phyloP scores from a whole-genome alignment of 2,113 vertebrate species.

The Psephotus haematonotus region DNA sequence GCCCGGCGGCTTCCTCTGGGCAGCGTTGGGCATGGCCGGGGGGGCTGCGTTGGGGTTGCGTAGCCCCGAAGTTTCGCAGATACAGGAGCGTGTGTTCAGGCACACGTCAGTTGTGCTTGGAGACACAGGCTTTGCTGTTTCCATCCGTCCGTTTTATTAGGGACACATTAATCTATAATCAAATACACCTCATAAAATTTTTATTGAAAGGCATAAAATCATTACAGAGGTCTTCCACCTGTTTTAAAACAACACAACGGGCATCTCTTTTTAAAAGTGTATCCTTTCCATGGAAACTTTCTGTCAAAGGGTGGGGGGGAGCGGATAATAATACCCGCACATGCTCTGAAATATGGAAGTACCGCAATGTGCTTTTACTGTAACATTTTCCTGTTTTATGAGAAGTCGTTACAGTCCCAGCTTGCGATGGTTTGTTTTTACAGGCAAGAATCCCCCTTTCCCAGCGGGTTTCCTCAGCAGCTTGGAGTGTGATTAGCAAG shows the following conservation, averaged over 20 bases:
- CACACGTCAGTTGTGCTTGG: constrained; percentile 34
- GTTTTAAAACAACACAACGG: constrained; percentile 80
- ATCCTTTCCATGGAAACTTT: constrained; percentile 45
- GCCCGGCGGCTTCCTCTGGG: background rate
- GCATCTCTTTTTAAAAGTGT: constrained; percentile 24
- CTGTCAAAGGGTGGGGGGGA: background rate
- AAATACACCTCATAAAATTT: constrained; percentile 99
- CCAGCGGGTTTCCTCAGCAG: constrained; percentile 59
- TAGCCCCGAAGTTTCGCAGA: background rate
- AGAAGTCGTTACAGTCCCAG: constrained; percentile 64
- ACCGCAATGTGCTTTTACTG: constrained; percentile 66
- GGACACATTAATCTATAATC: constrained; percentile 95
- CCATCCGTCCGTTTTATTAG: constrained; percentile 90
- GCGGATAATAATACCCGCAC: constrained; percentile 3
- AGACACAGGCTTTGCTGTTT: constrained; percentile 73
- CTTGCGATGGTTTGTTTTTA: constrained; percentile 64
- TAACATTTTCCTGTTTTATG: constrained; percentile 65
- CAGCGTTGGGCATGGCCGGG: accelerated
- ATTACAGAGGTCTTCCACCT: constrained; percentile 91
- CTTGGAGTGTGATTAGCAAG: constrained; percentile 52
- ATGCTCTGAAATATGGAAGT: constrained; percentile 62
- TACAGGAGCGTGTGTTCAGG: constrained; percentile 10
- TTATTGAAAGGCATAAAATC: constrained; percentile 98
- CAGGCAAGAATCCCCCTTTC: constrained; percentile 59
- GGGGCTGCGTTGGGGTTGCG: background rate